Percentiles rank a stretch among this genome's conserved stretches.
These are phyloP conservation scores for Mythimna albipuncta DNA, from an alignment of 2,888 invertebrate species.

Conservation along the genomic window DNA sequence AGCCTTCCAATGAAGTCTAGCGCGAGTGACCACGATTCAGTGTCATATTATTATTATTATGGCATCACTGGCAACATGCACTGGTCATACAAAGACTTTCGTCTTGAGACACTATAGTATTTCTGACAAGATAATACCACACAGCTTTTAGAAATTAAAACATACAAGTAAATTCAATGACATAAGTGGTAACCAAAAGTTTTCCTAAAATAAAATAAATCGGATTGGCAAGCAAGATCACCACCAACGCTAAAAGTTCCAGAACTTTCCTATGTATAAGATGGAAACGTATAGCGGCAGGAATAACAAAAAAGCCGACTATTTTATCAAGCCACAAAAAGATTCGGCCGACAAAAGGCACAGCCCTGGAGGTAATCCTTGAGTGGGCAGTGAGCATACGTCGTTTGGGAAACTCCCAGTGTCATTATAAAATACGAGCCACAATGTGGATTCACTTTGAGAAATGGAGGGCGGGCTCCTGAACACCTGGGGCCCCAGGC, in stretches of 20 bases:
- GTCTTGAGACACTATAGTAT: too few relatives aligned
- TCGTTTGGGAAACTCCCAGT: slow-evolving; percentile 84
- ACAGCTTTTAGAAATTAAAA: too few relatives aligned
- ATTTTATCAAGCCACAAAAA: slow-evolving; percentile 69
- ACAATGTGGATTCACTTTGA: slow-evolving; percentile 87
- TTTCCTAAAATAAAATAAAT: neutral
- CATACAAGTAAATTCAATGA: neutral
- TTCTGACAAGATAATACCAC: too few relatives aligned
- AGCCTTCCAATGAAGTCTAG: too few relatives aligned
- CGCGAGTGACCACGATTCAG: too few relatives aligned
- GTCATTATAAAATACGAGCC: slow-evolving; percentile 89
- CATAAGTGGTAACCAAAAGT: neutral
- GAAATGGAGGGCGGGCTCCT: slow-evolving; percentile 84
- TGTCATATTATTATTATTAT: too few relatives aligned
- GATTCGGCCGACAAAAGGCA: slow-evolving; percentile 71
- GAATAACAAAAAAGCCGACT: slow-evolving; percentile 46
- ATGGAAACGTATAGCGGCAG: slow-evolving; percentile 12
- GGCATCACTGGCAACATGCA: too few relatives aligned
- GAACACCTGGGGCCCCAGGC: slow-evolving; percentile 80
- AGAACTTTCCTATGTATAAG: slow-evolving; percentile 1
- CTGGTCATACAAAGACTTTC: too few relatives aligned
- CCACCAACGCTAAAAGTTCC: neutral
- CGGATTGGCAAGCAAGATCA: neutral
- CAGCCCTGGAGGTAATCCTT: slow-evolving; percentile 83
- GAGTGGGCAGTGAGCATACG: slow-evolving; percentile 87